Evolutionary conservation across 2,113 vertebrate species (phyloP).

Genomic region (Scytalopus superciliaris): DNA sequence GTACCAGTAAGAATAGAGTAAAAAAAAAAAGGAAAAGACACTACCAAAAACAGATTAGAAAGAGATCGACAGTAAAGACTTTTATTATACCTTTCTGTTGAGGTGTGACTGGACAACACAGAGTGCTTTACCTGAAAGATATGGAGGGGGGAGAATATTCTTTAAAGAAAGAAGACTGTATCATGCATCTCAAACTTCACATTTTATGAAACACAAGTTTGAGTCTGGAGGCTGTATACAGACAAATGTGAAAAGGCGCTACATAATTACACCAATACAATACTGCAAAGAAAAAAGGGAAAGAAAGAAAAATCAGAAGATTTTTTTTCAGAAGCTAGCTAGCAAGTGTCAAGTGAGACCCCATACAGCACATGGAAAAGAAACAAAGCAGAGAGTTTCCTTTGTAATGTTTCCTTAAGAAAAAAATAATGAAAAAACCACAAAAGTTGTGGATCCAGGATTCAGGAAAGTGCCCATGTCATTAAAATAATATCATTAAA

Average conservation of each 20-base stretch:
- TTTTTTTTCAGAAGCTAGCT: neutral
- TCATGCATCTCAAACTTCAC: neutral
- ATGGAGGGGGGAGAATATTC: neutral
- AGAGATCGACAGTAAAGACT: neutral
- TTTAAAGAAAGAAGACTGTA: neutral
- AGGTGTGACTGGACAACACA: slow-evolving; percentile 77
- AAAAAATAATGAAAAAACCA: neutral
- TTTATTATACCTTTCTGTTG: slow-evolving; percentile 82
- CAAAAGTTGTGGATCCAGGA: neutral
- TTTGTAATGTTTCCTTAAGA: neutral
- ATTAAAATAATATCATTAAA: neutral
- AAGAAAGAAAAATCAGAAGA: neutral
- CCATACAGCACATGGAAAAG: neutral
- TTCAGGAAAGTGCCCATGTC: neutral
- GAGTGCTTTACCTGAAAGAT: slow-evolving; percentile 82
- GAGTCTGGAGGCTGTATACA: neutral
- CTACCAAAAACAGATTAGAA: neutral
- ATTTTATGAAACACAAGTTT: neutral
- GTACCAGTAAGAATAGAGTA: neutral
- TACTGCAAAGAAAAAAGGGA: neutral
- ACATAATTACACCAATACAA: neutral
- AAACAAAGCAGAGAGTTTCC: neutral
- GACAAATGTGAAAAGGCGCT: neutral
- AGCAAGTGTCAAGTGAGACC: neutral
- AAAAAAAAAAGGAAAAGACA: neutral